phyloP scores from a whole-genome alignment of 2,113 vertebrate genomes.

The Dunckerocampus dactyliophorus region DNA sequence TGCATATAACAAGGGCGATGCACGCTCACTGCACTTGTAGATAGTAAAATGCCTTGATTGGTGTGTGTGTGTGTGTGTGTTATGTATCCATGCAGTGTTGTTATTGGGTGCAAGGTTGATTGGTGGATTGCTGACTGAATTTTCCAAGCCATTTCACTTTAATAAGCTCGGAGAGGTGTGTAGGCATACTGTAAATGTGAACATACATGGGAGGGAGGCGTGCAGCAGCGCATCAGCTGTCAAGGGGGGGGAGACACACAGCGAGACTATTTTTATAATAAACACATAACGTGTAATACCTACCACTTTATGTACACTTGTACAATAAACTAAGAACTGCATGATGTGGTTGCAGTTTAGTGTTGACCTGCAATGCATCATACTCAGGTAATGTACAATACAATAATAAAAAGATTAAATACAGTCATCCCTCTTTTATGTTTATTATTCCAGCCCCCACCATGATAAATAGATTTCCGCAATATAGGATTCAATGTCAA shows the following conservation, averaged over 20 bases:
- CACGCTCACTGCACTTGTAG: not conserved
- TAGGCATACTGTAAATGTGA: constrained; percentile 26
- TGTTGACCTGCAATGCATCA: too few relatives aligned
- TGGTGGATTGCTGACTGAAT: constrained; percentile 30
- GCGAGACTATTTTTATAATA: constrained; percentile 1
- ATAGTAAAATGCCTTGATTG: constrained; percentile 10
- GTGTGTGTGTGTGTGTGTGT: constrained; percentile 25
- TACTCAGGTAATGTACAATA: too few relatives aligned
- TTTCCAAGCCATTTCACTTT: constrained; percentile 36
- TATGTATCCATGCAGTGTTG: constrained; percentile 19
- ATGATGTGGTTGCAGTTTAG: too few relatives aligned
- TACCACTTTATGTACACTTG: too few relatives aligned
- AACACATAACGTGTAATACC: not conserved
- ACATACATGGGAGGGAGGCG: constrained; percentile 1
- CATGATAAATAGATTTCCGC: too few relatives aligned
- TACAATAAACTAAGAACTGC: too few relatives aligned
- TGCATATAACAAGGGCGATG: constrained; percentile 2
- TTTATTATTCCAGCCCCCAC: too few relatives aligned
- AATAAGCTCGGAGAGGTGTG: constrained; percentile 37
- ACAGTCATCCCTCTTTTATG: too few relatives aligned
- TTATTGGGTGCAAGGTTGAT: constrained; percentile 49
- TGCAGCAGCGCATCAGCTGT: constrained; percentile 27
- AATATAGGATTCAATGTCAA: too few relatives aligned
- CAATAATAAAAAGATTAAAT: too few relatives aligned
- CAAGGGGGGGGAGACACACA: constrained; percentile 15